Percentiles rank a stretch among this genome's conserved stretches.
Evolutionary conservation across 2,113 vertebrate genomes (phyloP).

Genomic region (Morone saxatilis): DNA sequence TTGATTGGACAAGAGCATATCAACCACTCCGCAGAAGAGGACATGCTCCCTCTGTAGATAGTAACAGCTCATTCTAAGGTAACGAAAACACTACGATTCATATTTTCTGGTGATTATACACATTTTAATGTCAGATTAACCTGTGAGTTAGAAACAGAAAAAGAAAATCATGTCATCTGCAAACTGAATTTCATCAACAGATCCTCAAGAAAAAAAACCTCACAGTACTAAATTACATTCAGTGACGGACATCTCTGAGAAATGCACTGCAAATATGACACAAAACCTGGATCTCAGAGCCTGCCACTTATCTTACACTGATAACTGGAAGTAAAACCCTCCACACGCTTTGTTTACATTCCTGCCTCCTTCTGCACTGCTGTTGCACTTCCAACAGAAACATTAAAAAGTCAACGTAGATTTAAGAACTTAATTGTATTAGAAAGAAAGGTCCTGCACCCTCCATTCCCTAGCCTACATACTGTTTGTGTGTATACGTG

Average conservation of each 20-base stretch:
- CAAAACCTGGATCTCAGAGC: not conserved
- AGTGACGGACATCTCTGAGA: not conserved
- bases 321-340: not conserved
- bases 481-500: not conserved
- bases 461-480: not conserved
- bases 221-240: not conserved
- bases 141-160: too few relatives aligned
- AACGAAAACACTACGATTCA: too few relatives aligned
- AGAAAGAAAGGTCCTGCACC: too few relatives aligned
- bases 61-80: too few relatives aligned
- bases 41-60: too few relatives aligned
- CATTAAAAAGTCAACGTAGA: not conserved
- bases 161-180: not conserved
- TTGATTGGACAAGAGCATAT: too few relatives aligned
- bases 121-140: too few relatives aligned
- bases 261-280: not conserved
- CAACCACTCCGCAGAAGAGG: too few relatives aligned
- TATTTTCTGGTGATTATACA: too few relatives aligned
- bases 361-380: not conserved
- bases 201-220: too few relatives aligned
- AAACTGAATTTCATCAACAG: too few relatives aligned
- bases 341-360: not conserved
- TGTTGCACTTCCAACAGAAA: not conserved
- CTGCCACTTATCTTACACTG: not conserved
- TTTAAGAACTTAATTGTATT: not conserved